Base-by-base conservation (phyloP, 2,797 vertebrate genomes). In the Acanthurus leucopareius region DNA sequence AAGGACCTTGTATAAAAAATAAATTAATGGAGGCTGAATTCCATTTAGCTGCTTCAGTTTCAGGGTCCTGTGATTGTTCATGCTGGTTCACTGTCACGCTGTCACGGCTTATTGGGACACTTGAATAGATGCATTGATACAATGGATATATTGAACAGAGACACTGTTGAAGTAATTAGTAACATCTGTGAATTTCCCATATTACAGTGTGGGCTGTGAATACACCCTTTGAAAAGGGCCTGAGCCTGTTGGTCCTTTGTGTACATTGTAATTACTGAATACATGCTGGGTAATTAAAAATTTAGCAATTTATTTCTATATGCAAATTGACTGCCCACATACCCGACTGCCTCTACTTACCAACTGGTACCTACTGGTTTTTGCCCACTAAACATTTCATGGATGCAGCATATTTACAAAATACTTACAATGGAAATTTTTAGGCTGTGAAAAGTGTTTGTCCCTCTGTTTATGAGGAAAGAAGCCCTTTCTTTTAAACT, bases 221-320 rank as follows among this genome's bases (percentile, higher is more conserved):
- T 6, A 47, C 5, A 17, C 13, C 45, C 45, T 15, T 47, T 47
- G 45, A 47, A 68, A 60, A 58, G n/a, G 57, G 25, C 32, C 25
- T 62, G 15, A 75, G 60, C 40, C 60, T 49, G 60, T 19, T 16
- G 17, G 25, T 49, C 67, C 66, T 66, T 35, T 42, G 60, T 64
- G 65, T 42, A 32, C 45, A 53, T 51, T 68, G n/a, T 72, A 63
- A 72, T 63, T 68, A 48, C 54, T 72, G 62, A 28, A 70, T 62
- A 44, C n/a, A 25, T 8, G 42, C 51, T 5, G 38, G 63, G 63
- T 58, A 72, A 77, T 62, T 63, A 45, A 68, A 68, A 66, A 73
- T 42, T 19, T 28, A 60, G 53, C 40, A 75, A 61, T 67, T 56
- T 44, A 62, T 75, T 75, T 70, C 28, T 48, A 22, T 60, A 70